Base-by-base conservation (phyloP, 2,113 vertebrate species). In the Catagonus wagneri region DNA sequence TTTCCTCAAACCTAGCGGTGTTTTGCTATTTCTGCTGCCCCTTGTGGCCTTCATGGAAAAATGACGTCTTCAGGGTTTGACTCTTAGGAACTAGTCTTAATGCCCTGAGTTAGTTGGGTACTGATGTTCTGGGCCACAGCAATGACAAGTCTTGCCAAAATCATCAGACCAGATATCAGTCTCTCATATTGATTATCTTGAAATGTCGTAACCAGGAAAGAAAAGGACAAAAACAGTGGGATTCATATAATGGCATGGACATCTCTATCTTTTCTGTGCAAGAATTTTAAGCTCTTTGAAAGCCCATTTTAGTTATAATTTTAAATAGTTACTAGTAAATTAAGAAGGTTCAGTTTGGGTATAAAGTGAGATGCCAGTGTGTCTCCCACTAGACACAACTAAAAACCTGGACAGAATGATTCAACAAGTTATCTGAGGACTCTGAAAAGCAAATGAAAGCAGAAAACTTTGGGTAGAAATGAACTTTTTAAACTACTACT, bases 21-120 rank as follows among this genome's bases (percentile, higher is more conserved):
- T 96, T 94, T 75, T 68, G n/a, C n/a, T 93, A 80, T 94, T 97
- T 90, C 36, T 93, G 71, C 94, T 96, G 52, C 71, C 89, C 85
- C 72, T n/a, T 93, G 66, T 89, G 44, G 78, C 69, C 75, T 93
- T 76, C 85, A 81, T 75, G 54, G 25, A 84, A 90, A 90, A 96
- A 65, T 87, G 90, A 75, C 83, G 4, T 80, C 39, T 94, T 83
- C 25, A 63, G 29, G 19, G 2, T 69, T 83, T 83, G 5, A 65
- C 8, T 39, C 9, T 56, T n/a, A 4, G 34, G 32, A 68, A 8
- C 13, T 34, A 10, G 16, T 80, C 88, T 92, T 94, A 89, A 83
- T 25, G 39, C 23, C 80, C 44, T 56, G 32, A 16, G 11, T 83
- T 56, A 83, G 25, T 54, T 90, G 17, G 25, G 71, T 34, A 44